A percentile compares a stretch with the other conserved stretches of the same genome.
These are phyloP conservation scores for Hypocryptadius cinnamomeus DNA, from an alignment of 2,113 vertebrate species.

Conservation along the genomic window DNA sequence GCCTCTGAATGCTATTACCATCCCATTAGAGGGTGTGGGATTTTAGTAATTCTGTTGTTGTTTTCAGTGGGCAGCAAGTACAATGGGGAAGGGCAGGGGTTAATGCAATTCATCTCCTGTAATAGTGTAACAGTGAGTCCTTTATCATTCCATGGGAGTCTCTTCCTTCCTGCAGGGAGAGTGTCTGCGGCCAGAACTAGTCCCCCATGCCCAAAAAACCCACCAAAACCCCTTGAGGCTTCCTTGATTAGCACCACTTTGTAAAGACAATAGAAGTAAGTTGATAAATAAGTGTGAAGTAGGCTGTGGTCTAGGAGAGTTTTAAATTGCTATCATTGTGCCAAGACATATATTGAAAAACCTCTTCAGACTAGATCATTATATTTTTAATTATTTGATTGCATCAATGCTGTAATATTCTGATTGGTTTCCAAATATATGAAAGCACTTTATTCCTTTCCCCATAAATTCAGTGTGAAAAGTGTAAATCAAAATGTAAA, in stretches of 20 bases:
- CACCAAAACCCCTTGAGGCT: not conserved
- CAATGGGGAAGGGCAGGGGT: conserved; percentile 76
- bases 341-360: conserved; percentile 40
- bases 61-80: conserved; percentile 81
- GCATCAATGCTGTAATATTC: not conserved
- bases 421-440: not conserved
- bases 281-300: conserved; percentile 5
- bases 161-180: not conserved
- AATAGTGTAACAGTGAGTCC: conserved; percentile 67
- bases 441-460: not conserved
- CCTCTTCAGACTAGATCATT: conserved; percentile 55
- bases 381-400: conserved; percentile 34
- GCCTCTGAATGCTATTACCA: conserved; percentile 87
- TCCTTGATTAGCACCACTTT: conserved; percentile 1
- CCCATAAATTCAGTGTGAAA: not conserved
- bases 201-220: not conserved
- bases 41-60: conserved; percentile 86
- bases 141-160: conserved; percentile 57
- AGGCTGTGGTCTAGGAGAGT: not conserved
- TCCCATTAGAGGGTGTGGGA: conserved; percentile 84
- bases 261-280: conserved; percentile 28
- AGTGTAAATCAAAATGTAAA: not conserved
- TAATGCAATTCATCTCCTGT: conserved; percentile 76
- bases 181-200: not conserved
- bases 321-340: conserved; percentile 20